A percentile compares a stretch with the other conserved stretches of the same genome.
phyloP scores from a whole-genome alignment of 2,113 vertebrate species.

The Progne subis region DNA sequence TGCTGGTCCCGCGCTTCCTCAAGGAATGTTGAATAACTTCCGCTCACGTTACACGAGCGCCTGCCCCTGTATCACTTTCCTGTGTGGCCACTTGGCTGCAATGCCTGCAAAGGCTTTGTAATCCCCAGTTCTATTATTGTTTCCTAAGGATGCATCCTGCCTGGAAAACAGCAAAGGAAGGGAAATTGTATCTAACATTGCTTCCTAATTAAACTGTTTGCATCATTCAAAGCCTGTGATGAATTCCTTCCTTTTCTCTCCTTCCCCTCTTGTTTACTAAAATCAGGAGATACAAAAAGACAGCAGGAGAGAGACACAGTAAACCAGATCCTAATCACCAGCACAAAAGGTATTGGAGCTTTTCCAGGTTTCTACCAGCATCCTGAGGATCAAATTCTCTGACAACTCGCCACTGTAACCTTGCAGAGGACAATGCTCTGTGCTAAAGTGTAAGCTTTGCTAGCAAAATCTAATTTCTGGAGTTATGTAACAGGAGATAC shows the following conservation, averaged over 20 bases:
- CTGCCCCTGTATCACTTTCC: slow-evolving; percentile 56
- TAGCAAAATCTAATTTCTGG: not conserved
- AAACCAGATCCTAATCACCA: slow-evolving; percentile 31
- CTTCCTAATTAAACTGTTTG: slow-evolving; percentile 68
- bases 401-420: not conserved
- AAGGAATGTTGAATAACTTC: slow-evolving; percentile 62
- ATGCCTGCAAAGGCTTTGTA: slow-evolving; percentile 42
- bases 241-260: slow-evolving; percentile 60
- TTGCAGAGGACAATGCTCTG: not conserved
- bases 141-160: slow-evolving; percentile 70
- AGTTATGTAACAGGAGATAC: not conserved
- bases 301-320: not conserved
- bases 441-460: not conserved
- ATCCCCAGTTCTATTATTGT: slow-evolving; percentile 42
- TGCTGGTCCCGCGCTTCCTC: slow-evolving; percentile 31
- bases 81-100: slow-evolving; percentile 47
- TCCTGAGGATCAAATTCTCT: not conserved
- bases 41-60: slow-evolving; percentile 18
- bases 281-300: slow-evolving; percentile 30
- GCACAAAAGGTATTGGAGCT: slow-evolving; percentile 4
- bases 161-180: slow-evolving; percentile 65
- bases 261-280: slow-evolving; percentile 55
- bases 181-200: slow-evolving; percentile 53
- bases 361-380: slow-evolving; percentile 8
- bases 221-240: slow-evolving; percentile 41